phyloP scores from a whole-genome alignment of 1,140 invertebrate genomes.

The Hesperophylax magnus region DNA sequence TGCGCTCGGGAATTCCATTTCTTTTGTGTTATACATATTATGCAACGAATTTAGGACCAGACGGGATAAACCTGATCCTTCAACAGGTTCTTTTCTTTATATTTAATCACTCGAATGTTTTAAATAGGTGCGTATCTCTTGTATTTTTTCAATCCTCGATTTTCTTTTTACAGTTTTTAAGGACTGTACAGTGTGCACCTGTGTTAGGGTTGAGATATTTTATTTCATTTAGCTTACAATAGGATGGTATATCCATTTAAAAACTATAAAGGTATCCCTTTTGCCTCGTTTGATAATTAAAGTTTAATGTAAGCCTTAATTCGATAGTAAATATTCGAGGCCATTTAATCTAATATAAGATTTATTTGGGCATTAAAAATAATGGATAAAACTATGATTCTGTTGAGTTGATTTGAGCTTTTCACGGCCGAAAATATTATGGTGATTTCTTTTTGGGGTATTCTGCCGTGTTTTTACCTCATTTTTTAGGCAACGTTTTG shows the following conservation, averaged over 20 bases:
- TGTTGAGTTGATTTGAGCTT: too few species aligned
- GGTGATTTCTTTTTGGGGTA: too few species aligned
- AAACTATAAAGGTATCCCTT: not conserved
- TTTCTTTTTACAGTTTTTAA: not conserved
- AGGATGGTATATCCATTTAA: not conserved
- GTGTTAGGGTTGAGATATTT: slow-evolving; percentile 14
- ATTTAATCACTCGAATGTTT: slow-evolving; percentile 41
- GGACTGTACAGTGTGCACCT: slow-evolving; percentile 2
- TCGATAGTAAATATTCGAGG: too few species aligned
- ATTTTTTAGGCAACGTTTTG: too few species aligned
- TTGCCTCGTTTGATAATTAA: not conserved
- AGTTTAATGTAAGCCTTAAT: not conserved
- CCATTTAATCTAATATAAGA: too few species aligned
- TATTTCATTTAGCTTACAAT: slow-evolving; percentile 11
- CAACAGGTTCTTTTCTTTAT: slow-evolving; percentile 44
- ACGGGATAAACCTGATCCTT: slow-evolving; percentile 41
- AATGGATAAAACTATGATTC: too few species aligned
- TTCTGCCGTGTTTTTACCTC: too few species aligned
- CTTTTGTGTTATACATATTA: slow-evolving; percentile 12
- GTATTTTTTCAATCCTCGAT: not conserved
- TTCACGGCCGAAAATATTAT: too few species aligned
- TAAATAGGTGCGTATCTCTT: not conserved
- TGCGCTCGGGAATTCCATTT: slow-evolving; percentile 5
- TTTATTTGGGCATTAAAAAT: too few species aligned
- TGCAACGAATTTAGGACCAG: not conserved